phyloP scores from a whole-genome alignment of 2,113 vertebrate genomes.

The Alligator sinensis region DNA sequence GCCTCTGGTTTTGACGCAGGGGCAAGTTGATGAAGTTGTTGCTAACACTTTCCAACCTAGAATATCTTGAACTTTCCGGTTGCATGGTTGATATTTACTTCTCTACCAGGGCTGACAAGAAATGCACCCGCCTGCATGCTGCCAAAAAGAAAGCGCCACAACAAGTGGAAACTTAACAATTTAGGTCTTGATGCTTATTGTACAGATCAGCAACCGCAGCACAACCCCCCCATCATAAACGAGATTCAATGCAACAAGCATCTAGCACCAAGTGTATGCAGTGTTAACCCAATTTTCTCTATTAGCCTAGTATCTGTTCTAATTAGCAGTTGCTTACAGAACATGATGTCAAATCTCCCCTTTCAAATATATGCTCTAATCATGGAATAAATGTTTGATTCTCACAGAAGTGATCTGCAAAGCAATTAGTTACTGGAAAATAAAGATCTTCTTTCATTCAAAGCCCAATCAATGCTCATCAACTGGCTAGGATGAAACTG shows the following conservation, averaged over 20 bases:
- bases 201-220: background rate
- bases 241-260: background rate
- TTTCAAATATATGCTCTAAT: background rate
- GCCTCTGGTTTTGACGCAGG: background rate
- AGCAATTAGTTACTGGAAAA: slow-evolving; percentile 34
- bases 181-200: background rate
- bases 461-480: slow-evolving; percentile 15
- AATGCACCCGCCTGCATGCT: accelerated
- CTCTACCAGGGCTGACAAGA: accelerated
- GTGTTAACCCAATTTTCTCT: background rate
- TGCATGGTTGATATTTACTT: background rate
- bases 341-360: background rate
- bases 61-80: background rate
- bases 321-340: slow-evolving; percentile 2
- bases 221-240: background rate
- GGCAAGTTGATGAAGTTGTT: background rate
- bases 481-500: slow-evolving; percentile 29
- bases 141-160: accelerated
- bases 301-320: background rate
- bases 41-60: background rate
- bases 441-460: background rate
- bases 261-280: background rate
- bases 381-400: background rate
- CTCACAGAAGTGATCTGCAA: background rate
- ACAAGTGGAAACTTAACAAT: background rate